Evolutionary conservation across 2,888 invertebrate species (phyloP).

Genomic region (Leucoma salicis): DNA sequence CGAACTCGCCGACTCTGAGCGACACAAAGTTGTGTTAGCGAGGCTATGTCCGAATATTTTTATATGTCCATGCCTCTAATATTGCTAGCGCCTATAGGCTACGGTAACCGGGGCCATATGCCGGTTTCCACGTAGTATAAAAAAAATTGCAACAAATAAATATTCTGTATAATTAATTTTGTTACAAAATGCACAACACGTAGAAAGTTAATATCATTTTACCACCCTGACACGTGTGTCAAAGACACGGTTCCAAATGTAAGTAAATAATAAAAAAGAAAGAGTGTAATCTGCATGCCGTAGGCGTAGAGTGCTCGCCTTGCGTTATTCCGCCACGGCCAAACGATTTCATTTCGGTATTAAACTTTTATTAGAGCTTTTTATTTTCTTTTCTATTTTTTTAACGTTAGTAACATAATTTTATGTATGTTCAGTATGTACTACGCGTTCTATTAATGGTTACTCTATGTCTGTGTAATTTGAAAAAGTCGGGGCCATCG

Average conservation of each 20-base stretch:
- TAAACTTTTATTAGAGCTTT: slow-evolving; percentile 32
- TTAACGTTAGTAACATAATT: slow-evolving; percentile 11
- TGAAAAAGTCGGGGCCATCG: too few species aligned
- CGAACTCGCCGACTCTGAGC: too few species aligned
- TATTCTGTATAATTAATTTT: too few species aligned
- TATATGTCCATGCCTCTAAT: too few species aligned
- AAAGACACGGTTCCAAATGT: slow-evolving; percentile 17
- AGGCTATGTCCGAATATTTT: too few species aligned
- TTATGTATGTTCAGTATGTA: slow-evolving; percentile 5
- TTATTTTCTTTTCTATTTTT: slow-evolving; percentile 35
- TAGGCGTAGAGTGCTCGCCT: slow-evolving; percentile 33
- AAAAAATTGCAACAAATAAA: too few species aligned
- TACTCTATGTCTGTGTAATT: slow-evolving; percentile 1
- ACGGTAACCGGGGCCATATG: too few species aligned
- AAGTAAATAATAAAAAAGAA: slow-evolving; percentile 21
- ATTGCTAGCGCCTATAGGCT: too few species aligned
- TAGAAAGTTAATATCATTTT: slow-evolving; percentile 28
- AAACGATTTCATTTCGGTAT: slow-evolving; percentile 53
- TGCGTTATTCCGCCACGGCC: slow-evolving; percentile 48
- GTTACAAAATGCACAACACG: slow-evolving; percentile 3
- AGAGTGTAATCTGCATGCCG: slow-evolving; percentile 51
- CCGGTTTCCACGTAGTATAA: too few species aligned
- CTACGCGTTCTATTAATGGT: slow-evolving; percentile 1
- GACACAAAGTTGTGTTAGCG: too few species aligned
- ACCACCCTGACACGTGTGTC: slow-evolving; percentile 20